Base-by-base conservation (phyloP, 2,797 vertebrate species). In the Acanthurus tractus region DNA sequence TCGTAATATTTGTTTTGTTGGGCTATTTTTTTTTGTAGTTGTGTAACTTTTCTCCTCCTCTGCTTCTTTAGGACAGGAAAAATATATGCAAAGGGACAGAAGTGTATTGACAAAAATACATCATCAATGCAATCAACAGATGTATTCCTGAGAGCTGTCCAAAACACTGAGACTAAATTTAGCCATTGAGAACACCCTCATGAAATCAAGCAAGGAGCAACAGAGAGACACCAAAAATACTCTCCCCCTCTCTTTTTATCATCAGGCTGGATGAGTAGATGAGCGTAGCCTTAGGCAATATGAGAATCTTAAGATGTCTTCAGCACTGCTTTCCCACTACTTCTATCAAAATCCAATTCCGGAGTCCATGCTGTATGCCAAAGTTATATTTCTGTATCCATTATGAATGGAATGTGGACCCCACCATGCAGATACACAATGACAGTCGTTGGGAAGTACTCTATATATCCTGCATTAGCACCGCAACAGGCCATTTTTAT, bases 101-200 rank as follows among this genome's bases (percentile, higher is more conserved):
- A 11, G 44, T 46, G 36, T 68, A 70, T 64, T 44, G 65, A 78
- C 54, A 63, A 70, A 79, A 76, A 56, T 25, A 49, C 46, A 70
- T 78, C 63, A 81, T 86, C 63, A 77, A n/a, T 65, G 73, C 68
- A 73, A 85, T 82, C 74, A 49, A 40, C 38, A 40, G 59, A 80
- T 45, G 57, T 71, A 50, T 73, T 22, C 46, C 13, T 67, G 52
- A 79, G 42, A 58, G 56, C 64, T 84, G 70, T 81, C 80, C 68
- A 76, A 74, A 85, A 46, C 66, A 64, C 40, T 1, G 5, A 0
- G 8, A 48, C 25, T 82, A 82, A 68, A 76, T 78, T 74, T 77
- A 82, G 64, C 36, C 15, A 52, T 8, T 4, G 64, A 84, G 61
- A 64, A 69, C 36, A 55, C n/a, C 63, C 68, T 55, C 74, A 81